Base-by-base conservation (phyloP, 2,888 invertebrate species). In the Anagyrus pseudococci region DNA sequence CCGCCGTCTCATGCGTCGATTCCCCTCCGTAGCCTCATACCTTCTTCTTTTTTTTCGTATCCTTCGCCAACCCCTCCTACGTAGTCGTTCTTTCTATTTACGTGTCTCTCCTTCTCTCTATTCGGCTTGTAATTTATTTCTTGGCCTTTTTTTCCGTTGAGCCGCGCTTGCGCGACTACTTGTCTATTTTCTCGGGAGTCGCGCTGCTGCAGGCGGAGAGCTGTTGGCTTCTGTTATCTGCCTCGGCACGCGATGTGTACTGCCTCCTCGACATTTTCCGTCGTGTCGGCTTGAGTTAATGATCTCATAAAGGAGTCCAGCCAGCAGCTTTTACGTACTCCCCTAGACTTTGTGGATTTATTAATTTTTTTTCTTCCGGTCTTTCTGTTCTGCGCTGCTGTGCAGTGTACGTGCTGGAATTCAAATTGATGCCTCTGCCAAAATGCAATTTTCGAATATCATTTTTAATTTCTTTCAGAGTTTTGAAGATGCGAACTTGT, bases 111-210 rank as follows among this genome's bases (percentile, higher is more conserved):
- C 25, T n/a, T 48, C 48, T 26, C 25, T 7, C 17, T 54, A 19
- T 44, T 33, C 17, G 50, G 20, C 23, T 44, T 23, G 50, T 52
- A 58, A 58, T 58, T 58, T 50, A 58, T 58, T 58, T 52, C 43
- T 58, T 50, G 29, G 6, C 10, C 29, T 29, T 29, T 22, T 33
- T 20, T 22, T 22, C n/a, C 15, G 4, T 17, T 10, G n/a, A n/a
- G 13, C n/a, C 15, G 17, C 23, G 4, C 29, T 29, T n/a, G n/a
- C n/a, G n/a, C n/a, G n/a, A n/a, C n/a, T n/a, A n/a, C n/a, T n/a
- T n/a, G n/a, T n/a, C n/a, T n/a, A n/a, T n/a, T n/a, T n/a, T n/a
- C n/a, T n/a, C n/a, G n/a, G n/a, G n/a, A n/a, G n/a, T n/a, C n/a
- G n/a, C n/a, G n/a, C n/a, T n/a, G n/a, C n/a, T 26, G 4, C 50